Base-by-base conservation (phyloP, 2,888 invertebrate species). In the Dorcus hopei region DNA sequence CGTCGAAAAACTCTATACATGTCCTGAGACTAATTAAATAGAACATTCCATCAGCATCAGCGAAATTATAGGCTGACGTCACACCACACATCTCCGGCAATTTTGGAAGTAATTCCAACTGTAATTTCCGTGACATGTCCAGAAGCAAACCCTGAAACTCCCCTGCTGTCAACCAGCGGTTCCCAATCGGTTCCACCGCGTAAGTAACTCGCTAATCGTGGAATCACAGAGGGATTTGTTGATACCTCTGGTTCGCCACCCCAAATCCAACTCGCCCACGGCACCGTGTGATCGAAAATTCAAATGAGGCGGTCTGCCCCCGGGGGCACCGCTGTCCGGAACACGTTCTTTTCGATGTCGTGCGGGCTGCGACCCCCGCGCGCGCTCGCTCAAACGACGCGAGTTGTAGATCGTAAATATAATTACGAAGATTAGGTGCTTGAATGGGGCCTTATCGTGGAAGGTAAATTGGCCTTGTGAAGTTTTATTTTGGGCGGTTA, bases 401-500 rank as follows among this genome's bases (percentile, higher is more conserved):
- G 41, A 52, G 63, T 65, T 67, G 61, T 65, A 64, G 65, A 65
- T 68, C 66, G 64, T 64, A 62, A 64, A 65, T 62, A 65, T 66
- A 66, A 70, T 70, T 70, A 68, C 64, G 58, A 53, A 58, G 64
- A 68, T 69, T 69, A 65, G 56, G 59, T 58, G 65, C 63, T 54
- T 60, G 63, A 66, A 61, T 63, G 59, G 45, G 50, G 56, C 41
- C 50, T 63, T 61, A 61, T 54, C 54, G 40, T 38, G 23, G 42
- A 54, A 54, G 49, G 49, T 54, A 54, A 63, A 49, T 54, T 57
- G 54, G 40, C 52, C 50, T 42, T 53, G 52, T 50, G 47, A 49
- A 51, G 53, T 58, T 43, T 14, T 16, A 47, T 33, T 33, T 33
- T 33, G 26, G 7, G 26, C 26, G 26, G 26, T 33, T 33, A 33